A percentile compares a stretch with the other conserved stretches of the same genome.
phyloP scores from a whole-genome alignment of 2,888 invertebrate species.

The Agrochola lota region DNA sequence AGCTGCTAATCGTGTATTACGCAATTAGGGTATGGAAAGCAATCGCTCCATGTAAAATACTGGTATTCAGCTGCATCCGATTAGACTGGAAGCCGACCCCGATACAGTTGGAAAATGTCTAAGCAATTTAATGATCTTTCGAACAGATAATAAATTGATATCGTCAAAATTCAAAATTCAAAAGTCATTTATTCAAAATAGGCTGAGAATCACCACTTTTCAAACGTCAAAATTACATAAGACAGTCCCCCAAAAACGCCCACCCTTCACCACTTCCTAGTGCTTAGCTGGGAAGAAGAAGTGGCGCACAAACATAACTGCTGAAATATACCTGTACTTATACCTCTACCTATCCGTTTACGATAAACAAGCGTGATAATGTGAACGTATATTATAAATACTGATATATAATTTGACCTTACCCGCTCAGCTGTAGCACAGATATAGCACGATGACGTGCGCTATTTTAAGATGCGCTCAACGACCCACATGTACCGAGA shows the following conservation, averaged over 20 bases:
- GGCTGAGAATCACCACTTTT: too few species aligned
- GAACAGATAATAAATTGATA: too few species aligned
- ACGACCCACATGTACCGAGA: constrained; percentile 17
- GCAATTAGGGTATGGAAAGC: not conserved
- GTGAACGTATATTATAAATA: constrained; percentile 12
- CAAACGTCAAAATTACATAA: too few species aligned
- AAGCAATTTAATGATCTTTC: too few species aligned
- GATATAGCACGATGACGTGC: constrained; percentile 35
- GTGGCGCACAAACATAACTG: not conserved
- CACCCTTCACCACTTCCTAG: too few species aligned
- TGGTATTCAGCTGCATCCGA: not conserved
- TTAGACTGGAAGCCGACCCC: not conserved
- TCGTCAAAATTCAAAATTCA: too few species aligned
- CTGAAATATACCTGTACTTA: not conserved
- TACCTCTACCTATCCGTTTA: not conserved
- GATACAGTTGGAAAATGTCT: not conserved
- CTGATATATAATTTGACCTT: constrained; percentile 34
- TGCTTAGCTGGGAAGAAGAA: too few species aligned
- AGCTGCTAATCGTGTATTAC: too few species aligned
- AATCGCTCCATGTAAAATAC: not conserved
- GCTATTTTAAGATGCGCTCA: constrained; percentile 46
- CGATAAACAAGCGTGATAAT: not conserved
- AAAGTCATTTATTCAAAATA: too few species aligned
- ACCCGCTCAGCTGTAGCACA: constrained; percentile 56
- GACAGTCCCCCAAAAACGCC: too few species aligned